These are phyloP conservation scores for Hofmannophila pseudospretella DNA, from an alignment of 2,888 invertebrate species.

Conservation along the genomic window DNA sequence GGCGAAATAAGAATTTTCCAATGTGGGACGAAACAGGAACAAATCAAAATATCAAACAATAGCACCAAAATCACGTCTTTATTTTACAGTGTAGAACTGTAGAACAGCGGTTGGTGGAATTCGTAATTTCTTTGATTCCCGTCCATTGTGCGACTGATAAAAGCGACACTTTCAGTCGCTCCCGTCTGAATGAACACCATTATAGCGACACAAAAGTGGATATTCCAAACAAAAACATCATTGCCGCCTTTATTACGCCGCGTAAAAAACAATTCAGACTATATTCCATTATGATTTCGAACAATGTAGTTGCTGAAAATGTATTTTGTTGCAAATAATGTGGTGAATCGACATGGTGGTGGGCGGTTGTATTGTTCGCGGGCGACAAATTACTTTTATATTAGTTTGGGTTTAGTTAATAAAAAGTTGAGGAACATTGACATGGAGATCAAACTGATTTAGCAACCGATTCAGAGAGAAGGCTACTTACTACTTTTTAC, in stretches of 20 bases:
- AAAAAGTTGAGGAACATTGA: no score
- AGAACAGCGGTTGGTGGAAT: slow-evolving; percentile 58
- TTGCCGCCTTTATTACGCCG: slow-evolving; percentile 51
- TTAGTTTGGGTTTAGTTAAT: not conserved
- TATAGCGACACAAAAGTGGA: slow-evolving; percentile 70
- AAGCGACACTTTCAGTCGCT: slow-evolving; percentile 70
- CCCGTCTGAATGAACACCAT: slow-evolving; percentile 72
- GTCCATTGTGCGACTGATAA: slow-evolving; percentile 69
- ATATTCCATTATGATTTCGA: slow-evolving; percentile 55
- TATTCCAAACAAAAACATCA: slow-evolving; percentile 69
- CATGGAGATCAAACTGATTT: no score
- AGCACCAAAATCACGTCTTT: slow-evolving; percentile 35
- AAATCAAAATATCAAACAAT: slow-evolving; percentile 40
- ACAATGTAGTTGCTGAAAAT: slow-evolving; percentile 51
- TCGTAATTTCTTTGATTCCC: slow-evolving; percentile 74
- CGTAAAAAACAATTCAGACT: slow-evolving; percentile 59
- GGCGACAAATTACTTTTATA: slow-evolving; percentile 2
- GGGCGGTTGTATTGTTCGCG: slow-evolving; percentile 25
- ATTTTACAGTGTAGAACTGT: slow-evolving; percentile 71
- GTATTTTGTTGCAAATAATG: slow-evolving; percentile 46
- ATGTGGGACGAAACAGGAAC: no score
- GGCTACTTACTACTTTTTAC: no score
- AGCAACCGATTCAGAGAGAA: no score
- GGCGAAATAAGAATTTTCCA: no score
- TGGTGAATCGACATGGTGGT: slow-evolving; percentile 24